A percentile compares a stretch with the other conserved stretches of the same genome.
Evolutionary conservation across 1,140 invertebrate species (phyloP).

Genomic region (Vollenhovia emeryi): DNA sequence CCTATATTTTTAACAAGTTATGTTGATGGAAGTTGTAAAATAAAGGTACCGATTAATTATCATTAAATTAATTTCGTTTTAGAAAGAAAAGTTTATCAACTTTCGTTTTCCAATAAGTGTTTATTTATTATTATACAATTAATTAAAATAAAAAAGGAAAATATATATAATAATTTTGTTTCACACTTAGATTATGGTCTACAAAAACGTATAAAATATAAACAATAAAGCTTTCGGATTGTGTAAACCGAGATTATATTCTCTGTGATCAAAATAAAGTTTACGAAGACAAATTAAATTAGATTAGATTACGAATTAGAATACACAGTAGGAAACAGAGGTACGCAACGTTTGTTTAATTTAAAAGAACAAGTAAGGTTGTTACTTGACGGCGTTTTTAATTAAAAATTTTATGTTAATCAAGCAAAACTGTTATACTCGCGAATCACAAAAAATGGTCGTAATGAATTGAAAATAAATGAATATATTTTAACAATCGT

Average conservation of each 20-base stretch:
- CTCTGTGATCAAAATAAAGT: not conserved
- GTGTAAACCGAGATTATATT: not conserved
- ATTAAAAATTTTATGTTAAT: not conserved
- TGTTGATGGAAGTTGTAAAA: not conserved
- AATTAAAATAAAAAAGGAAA: not conserved
- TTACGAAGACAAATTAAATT: not conserved
- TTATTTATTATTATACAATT: not conserved
- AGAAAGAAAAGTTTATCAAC: not conserved
- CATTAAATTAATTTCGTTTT: not conserved
- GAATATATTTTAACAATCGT: constrained; percentile 19
- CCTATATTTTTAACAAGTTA: not conserved
- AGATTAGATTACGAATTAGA: not conserved
- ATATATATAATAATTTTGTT: not conserved
- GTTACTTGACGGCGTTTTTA: not conserved
- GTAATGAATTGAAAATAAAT: not conserved
- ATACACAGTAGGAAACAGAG: not conserved
- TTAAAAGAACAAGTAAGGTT: too few species aligned
- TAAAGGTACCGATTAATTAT: not conserved
- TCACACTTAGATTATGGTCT: not conserved
- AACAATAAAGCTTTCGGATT: not conserved
- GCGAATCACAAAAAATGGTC: not conserved
- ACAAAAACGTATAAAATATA: not conserved
- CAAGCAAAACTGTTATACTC: not conserved
- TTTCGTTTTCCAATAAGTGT: not conserved
- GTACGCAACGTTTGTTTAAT: not conserved